Evolutionary conservation across 2,888 invertebrate species (phyloP).

Genomic region (Trachelus iudaicus): DNA sequence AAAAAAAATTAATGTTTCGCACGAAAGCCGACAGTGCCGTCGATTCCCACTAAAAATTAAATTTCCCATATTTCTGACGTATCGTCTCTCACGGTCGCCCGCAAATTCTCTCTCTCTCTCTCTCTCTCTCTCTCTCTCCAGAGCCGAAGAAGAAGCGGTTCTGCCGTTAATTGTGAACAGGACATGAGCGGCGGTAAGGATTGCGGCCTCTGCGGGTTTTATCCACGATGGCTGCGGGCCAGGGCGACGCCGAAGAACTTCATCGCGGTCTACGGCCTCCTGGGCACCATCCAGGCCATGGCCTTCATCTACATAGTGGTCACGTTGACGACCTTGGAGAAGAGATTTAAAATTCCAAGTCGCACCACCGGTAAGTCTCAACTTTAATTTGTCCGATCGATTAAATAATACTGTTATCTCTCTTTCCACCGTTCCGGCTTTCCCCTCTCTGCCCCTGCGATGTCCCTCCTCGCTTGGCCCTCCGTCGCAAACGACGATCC

Average conservation of each 20-base stretch:
- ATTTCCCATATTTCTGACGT: not conserved
- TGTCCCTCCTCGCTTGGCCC: not conserved
- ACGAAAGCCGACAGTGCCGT: not conserved
- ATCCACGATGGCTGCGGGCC: conserved; percentile 71
- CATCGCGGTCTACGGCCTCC: conserved; percentile 72
- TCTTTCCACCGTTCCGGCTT: not conserved
- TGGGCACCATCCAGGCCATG: conserved; percentile 76
- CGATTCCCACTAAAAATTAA: not conserved
- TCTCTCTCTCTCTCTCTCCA: not conserved
- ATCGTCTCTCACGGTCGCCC: not conserved
- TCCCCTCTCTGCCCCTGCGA: not conserved
- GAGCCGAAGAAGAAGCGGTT: not conserved
- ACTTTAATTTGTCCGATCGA: conserved; percentile 9
- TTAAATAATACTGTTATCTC: not conserved
- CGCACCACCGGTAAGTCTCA: conserved; percentile 71
- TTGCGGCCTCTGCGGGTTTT: conserved; percentile 71
- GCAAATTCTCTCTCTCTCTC: not conserved
- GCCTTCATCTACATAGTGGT: conserved; percentile 75
- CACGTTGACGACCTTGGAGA: conserved; percentile 75
- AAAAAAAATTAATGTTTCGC: not conserved
- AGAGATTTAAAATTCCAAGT: conserved; percentile 76
- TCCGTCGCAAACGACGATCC: not conserved
- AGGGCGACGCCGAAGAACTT: conserved; percentile 72
- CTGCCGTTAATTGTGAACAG: not conserved
- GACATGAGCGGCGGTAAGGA: conserved; percentile 18